These are phyloP conservation scores for Heterodera schachtii DNA, from an alignment of 1,140 invertebrate species.

Conservation along the genomic window DNA sequence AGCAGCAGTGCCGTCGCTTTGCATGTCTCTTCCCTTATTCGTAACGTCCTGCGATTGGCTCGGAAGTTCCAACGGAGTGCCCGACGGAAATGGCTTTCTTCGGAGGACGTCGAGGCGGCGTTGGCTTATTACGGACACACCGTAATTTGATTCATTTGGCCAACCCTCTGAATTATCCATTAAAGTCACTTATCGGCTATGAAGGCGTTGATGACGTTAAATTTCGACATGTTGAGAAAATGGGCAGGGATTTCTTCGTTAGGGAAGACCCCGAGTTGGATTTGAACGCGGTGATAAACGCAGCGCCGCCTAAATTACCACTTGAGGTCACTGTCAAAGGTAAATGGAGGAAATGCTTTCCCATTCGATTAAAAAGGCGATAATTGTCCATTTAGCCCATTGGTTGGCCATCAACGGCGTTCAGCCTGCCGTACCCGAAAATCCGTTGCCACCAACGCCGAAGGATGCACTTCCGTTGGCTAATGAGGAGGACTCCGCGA, in stretches of 20 bases:
- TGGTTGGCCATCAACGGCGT: conserved; percentile 59
- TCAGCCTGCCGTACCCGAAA: conserved; percentile 58
- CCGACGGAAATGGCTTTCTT: conserved; percentile 32
- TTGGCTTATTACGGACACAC: conserved; percentile 43
- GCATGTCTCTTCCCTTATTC: conserved; percentile 30
- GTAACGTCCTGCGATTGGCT: conserved; percentile 34
- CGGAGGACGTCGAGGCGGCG: conserved; percentile 47
- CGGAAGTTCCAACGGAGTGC: conserved; percentile 45
- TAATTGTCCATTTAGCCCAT: conserved; percentile 51
- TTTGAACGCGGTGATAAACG: conserved; percentile 34
- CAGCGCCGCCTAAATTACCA: conserved; percentile 47
- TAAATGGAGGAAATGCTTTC: conserved; percentile 25
- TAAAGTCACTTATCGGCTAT: conserved; percentile 43
- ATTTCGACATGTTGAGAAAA: conserved; percentile 42
- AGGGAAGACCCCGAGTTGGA: conserved; percentile 51
- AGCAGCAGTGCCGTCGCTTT: neutral
- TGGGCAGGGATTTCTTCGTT: conserved; percentile 46
- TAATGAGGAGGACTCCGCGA: neutral
- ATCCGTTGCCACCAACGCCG: conserved; percentile 44
- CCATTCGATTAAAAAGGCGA: conserved; percentile 23
- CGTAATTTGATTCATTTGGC: conserved; percentile 15
- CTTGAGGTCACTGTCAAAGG: conserved; percentile 48
- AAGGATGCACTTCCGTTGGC: conserved; percentile 11
- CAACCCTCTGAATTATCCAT: neutral
- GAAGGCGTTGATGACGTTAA: conserved; percentile 33